Evolutionary conservation across 2,113 vertebrate species (phyloP), one percentile per base, ranked within the genome.

Genomic region (Lontra canadensis): DNA sequence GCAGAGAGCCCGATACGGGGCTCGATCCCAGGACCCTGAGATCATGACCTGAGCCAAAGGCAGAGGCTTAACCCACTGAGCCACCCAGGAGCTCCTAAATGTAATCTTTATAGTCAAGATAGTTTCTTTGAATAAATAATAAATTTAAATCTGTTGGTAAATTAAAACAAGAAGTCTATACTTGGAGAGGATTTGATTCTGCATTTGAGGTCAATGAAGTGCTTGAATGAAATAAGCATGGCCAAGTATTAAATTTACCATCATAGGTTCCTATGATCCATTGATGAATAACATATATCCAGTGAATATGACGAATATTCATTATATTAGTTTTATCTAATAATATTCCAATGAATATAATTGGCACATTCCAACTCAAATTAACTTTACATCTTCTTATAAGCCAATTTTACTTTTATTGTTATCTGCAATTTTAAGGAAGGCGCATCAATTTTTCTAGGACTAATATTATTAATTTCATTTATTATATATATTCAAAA

Each of bases 261-360:
- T 69, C 76, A 86, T 4, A 89, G 31, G 7, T 88, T 92, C 4
- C 20, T 55, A 0, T 25, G 15, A 74, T 42, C 15, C 36, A 52
- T 3, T 92, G 61, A 86, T 17, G 55, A 96, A 80, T 79, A 73
- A 95, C n/a, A 5, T n/a, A 55, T 94, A 76, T 86, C 69, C n/a
- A 44, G 55, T 18, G 52, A 55, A 55, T 55, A 55, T 55, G 18
- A 55, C 18, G 52, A 55, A 55, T 18, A 55, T 55, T 55, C 52
- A 55, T 55, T 55, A 55, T 55, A 55, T 55, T 18, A 18, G 1
- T 18, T 55, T 55, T 55, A 55, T 55, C 52, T 55, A 55, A 18
- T 55, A 55, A 55, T 55, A 55, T 55, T 18, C 52, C 52, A 55
- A 55, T 55, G 52, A 87, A 47, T 52, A 61, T 20, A 42, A 67